Conservation (phyloP, 1,140 invertebrate genomes). For the Chlorops oryzae region DNA sequence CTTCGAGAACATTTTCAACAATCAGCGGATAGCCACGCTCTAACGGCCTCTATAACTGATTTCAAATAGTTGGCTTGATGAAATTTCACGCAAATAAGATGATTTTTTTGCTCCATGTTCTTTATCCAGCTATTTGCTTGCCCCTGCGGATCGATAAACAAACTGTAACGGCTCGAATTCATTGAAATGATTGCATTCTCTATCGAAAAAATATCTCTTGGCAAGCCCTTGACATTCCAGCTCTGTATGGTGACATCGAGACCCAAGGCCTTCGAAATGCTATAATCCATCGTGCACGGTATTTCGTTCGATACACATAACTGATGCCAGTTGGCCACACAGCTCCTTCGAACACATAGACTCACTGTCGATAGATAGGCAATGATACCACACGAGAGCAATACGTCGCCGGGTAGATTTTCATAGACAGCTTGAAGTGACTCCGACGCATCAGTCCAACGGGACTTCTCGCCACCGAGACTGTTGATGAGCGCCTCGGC, state of each 20-base stretch:
- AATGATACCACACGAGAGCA: slow-evolving; percentile 84
- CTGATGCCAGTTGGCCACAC: slow-evolving; percentile 64
- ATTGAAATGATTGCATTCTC: slow-evolving; percentile 88
- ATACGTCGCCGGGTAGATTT: slow-evolving; percentile 78
- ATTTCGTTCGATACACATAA: slow-evolving; percentile 63
- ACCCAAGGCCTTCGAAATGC: slow-evolving; percentile 68
- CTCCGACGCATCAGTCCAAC: slow-evolving; percentile 75
- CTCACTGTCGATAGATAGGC: slow-evolving; percentile 84
- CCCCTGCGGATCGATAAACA: slow-evolving; percentile 86
- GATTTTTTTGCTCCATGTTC: slow-evolving; percentile 80
- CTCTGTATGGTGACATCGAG: slow-evolving; percentile 80
- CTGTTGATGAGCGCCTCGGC: slow-evolving; percentile 82
- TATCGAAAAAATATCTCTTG: slow-evolving; percentile 80
- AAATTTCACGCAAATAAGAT: slow-evolving; percentile 72
- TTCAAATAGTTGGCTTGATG: slow-evolving; percentile 78
- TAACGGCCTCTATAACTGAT: slow-evolving; percentile 71
- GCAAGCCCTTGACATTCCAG: slow-evolving; percentile 83
- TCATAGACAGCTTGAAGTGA: slow-evolving; percentile 70
- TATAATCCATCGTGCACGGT: slow-evolving; percentile 69
- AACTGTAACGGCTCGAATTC: slow-evolving; percentile 71
- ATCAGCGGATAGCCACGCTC: slow-evolving; percentile 79
- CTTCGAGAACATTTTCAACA: slow-evolving; percentile 79
- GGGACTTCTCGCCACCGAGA: slow-evolving; percentile 79
- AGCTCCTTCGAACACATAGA: slow-evolving; percentile 56
- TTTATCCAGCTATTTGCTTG: slow-evolving; percentile 93